Evolutionary conservation across 1,140 invertebrate species (phyloP), one percentile per base, ranked within the genome.

Genomic region (Theocolax elegans): DNA sequence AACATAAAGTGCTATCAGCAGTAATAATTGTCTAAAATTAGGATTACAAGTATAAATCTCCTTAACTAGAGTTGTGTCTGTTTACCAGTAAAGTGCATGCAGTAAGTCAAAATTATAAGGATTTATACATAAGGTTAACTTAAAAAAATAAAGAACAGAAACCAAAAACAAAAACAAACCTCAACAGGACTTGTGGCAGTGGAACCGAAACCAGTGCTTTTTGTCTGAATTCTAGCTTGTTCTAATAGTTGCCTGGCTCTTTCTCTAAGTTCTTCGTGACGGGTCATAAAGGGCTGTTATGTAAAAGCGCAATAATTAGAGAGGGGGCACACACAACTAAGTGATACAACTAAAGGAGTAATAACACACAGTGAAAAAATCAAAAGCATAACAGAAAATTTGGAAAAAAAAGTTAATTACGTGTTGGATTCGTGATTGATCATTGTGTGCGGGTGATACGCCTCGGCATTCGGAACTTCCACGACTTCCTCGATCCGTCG

Each of bases 241-340:
- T 97, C 95, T 75, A 97, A 88, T 83, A 98, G 88, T 81, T 94
- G 89, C 81, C 94, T 91, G 62, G 96, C 96, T 86, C 94, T 88
- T 89, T 97, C 95, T 83, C 94, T 93, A 75, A 97, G 88, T 86
- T 94, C 92, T 75, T 94, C 92, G 82, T 95, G 93, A 42, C 93
- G 89, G 75, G 90, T 91, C 77, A 93, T 82, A 77, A 93, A 85
- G 83, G 91, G 89, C 91, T 93, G 84, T 79, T 81, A 77, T 67
- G 80, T 81, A 79, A 81, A 77, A 65, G 76, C 78, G 76, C 40
- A 63, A 58, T 17, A 10, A 62, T 49, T 62, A 49, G 40, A 71
- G 62, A 59, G 35, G 46, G 10, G n/a, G 35, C 44, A 42, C 35
- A 68, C 1, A 46, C 1, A 13, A 29, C 64, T 58, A 72, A n/a